Percentiles rank a stretch among this genome's conserved stretches.
Conservation (phyloP, 2,888 invertebrate genomes). For the Tachina lurida region DNA sequence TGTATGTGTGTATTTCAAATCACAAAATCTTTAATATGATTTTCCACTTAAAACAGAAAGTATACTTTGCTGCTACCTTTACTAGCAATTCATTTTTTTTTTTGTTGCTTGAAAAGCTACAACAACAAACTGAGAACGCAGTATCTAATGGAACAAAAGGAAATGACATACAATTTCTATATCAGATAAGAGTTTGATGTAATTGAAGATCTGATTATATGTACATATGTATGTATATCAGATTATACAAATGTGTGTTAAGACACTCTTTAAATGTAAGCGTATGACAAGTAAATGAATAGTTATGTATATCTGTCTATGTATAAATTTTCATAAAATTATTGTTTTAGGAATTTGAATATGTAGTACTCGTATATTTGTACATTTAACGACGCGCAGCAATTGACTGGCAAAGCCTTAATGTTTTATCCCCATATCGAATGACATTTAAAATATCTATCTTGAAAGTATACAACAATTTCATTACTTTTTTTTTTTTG, state of each 20-base stretch:
- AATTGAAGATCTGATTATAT: conserved; percentile 28
- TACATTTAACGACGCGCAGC: no score
- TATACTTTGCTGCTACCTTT: conserved; percentile 12
- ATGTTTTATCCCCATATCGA: no score
- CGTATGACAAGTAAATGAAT: no score
- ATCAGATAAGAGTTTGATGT: conserved; percentile 27
- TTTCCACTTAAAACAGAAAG: conserved; percentile 18
- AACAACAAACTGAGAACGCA: neutral
- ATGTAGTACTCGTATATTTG: no score
- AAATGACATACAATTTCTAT: conserved; percentile 35
- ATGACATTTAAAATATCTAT: no score
- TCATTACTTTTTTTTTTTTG: no score
- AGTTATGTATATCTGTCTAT: no score
- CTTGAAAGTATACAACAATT: no score
- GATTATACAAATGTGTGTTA: neutral
- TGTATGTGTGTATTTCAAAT: conserved; percentile 12
- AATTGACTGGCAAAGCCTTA: no score
- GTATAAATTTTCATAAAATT: no score
- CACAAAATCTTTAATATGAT: conserved; percentile 18
- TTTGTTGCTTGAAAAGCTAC: neutral
- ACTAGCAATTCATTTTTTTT: neutral
- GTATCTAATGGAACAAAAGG: conserved; percentile 19
- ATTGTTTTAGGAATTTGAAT: no score
- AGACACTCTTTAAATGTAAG: no score
- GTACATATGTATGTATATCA: neutral